Percentiles rank a stretch among this genome's conserved stretches.
These are phyloP conservation scores for Thomomys bottae DNA, from an alignment of 2,113 vertebrate species.

Conservation along the genomic window DNA sequence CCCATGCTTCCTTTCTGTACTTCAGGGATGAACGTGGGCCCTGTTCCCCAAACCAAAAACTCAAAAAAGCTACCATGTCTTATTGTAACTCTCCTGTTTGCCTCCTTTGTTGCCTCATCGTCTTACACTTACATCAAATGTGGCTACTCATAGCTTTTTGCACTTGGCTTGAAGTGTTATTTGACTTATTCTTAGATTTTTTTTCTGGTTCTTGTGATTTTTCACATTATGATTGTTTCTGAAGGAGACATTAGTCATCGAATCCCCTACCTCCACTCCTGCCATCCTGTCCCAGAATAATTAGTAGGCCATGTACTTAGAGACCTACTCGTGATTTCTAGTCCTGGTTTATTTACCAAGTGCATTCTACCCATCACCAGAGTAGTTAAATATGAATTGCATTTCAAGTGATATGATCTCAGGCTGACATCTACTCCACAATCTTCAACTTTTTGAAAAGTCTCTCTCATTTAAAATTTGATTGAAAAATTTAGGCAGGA, in stretches of 20 bases:
- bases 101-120: too few relatives aligned
- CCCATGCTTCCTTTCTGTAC: neutral
- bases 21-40: neutral
- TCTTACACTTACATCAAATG: rapidly evolving
- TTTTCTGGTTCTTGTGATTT: neutral
- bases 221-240: neutral
- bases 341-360: neutral
- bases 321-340: neutral
- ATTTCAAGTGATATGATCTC: neutral
- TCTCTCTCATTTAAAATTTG: neutral
- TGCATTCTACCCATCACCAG: neutral
- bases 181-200: neutral
- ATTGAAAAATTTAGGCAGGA: neutral
- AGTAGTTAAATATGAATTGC: neutral
- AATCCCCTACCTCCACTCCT: too few relatives aligned
- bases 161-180: neutral
- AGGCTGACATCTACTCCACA: neutral
- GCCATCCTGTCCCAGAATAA: too few relatives aligned
- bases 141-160: neutral
- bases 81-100: neutral
- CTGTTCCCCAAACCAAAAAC: neutral
- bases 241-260: too few relatives aligned
- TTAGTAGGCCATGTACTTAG: neutral
- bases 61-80: neutral
- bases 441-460: neutral